Percentiles rank a stretch among this genome's conserved stretches.
Evolutionary conservation across 1,140 invertebrate genomes (phyloP).

Genomic region (Andricus grossulariae): DNA sequence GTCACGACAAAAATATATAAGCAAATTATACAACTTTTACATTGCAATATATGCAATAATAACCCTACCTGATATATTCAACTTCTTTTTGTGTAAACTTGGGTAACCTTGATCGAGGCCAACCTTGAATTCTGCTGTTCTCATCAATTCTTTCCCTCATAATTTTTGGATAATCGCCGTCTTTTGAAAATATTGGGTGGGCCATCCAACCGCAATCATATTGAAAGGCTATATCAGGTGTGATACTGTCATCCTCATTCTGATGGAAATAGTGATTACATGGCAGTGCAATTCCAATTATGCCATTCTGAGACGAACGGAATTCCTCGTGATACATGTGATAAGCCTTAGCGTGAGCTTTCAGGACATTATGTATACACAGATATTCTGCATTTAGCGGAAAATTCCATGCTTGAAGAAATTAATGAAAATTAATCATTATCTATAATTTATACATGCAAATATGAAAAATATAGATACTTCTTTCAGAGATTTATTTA

Average conservation of each 20-base stretch:
- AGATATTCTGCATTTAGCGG: slow-evolving; percentile 74
- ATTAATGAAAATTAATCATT: slow-evolving; percentile 72
- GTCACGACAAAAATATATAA: not conserved
- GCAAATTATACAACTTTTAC: too few species aligned
- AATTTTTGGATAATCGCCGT: slow-evolving; percentile 79
- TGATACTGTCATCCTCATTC: slow-evolving; percentile 39
- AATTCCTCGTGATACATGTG: slow-evolving; percentile 80
- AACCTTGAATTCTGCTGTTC: slow-evolving; percentile 77
- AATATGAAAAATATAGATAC: slow-evolving; percentile 69
- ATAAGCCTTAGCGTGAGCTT: slow-evolving; percentile 77
- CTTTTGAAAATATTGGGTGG: slow-evolving; percentile 78
- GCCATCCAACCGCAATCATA: slow-evolving; percentile 80
- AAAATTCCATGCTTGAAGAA: slow-evolving; percentile 67
- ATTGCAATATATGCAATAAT: too few species aligned
- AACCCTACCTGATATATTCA: slow-evolving; percentile 58
- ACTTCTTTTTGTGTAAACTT: slow-evolving; percentile 74
- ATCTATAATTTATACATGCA: slow-evolving; percentile 65
- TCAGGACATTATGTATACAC: slow-evolving; percentile 75
- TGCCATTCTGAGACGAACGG: slow-evolving; percentile 77
- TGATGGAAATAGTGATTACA: slow-evolving; percentile 42
- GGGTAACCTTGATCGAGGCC: slow-evolving; percentile 75
- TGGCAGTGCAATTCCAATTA: slow-evolving; percentile 51
- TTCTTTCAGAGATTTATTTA: too few species aligned
- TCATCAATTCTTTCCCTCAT: slow-evolving; percentile 75
- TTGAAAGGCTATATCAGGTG: slow-evolving; percentile 54